phyloP scores from a whole-genome alignment of 2,113 vertebrate genomes.

The Eptesicus fuscus region DNA sequence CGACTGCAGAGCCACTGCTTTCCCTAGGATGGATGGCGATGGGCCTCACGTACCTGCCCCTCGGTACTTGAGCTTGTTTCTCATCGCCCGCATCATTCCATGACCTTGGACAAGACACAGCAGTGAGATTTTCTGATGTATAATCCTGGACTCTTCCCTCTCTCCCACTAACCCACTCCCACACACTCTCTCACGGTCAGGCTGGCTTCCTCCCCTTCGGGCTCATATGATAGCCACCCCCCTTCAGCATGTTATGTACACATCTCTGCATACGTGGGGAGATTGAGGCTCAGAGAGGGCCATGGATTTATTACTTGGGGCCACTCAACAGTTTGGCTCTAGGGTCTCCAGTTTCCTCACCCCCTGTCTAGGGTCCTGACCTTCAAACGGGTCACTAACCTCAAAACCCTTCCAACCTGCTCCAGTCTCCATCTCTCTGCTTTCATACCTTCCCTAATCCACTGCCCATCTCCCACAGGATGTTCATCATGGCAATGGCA shows the following conservation, averaged over 20 bases:
- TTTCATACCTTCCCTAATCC: not conserved
- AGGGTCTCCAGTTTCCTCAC: not conserved
- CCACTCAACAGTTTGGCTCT: not conserved
- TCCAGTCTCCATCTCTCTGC: not conserved
- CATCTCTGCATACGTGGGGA: not conserved
- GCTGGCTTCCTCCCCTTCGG: not conserved
- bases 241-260: too few species aligned
- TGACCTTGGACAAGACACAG: not conserved
- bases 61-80: not conserved
- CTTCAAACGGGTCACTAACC: not conserved
- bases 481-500: conserved; percentile 94
- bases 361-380: not conserved
- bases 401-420: not conserved
- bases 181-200: not conserved
- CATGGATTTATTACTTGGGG: not conserved
- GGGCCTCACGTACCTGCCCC: not conserved
- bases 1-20: not conserved
- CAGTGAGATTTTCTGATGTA: not conserved
- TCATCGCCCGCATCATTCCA: not conserved
- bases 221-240: not conserved
- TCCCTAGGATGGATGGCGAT: not conserved
- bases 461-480: conserved; percentile 80
- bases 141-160: not conserved
- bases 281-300: not conserved
- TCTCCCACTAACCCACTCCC: not conserved